Evolutionary conservation across 2,113 vertebrate species (phyloP), one percentile per base, ranked within the genome.

Genomic region (Platanista minor): DNA sequence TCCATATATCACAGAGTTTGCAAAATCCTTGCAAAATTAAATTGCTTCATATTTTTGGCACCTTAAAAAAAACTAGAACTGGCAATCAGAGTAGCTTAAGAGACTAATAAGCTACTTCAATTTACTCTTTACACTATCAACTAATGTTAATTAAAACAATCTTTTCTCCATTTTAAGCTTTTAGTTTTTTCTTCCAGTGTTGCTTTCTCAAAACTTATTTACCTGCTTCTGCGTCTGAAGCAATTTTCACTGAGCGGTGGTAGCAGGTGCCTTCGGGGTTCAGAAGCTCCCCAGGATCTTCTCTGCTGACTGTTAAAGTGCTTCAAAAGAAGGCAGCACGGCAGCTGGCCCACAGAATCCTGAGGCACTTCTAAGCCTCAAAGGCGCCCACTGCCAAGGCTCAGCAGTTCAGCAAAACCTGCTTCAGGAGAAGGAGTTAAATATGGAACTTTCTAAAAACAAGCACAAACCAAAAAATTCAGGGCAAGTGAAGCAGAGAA

Each of bases 251-350:
- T 98, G 97, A 98, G 98, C 97, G 69, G 97, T 98, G 98, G 97
- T 97, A 96, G 97, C 98, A 97, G 97, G 98, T 97, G 98, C 98
- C 98, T 98, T 98, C 87, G 95, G 97, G 97, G 97, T 97, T 98
- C 97, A 98, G 97, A 98, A 98, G 98, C 90, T 87, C 96, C 98
- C 89, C 95, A 97, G 96, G 97, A 97, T 97, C 97, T 97, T 97
- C 97, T 97, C 62, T 98, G 97, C 95, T 94, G 95, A 92, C 90
- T 91, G 92, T 96, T 92, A 97, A 11, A 85, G 93, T 82, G 93
- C 94, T 97, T 97, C 97, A 96, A 96, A 96, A 95, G 95, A 88
- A 96, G 96, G 93, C 36, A 95, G 90, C 74, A 94, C 92, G 95
- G 97, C 94, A 97, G 96, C 96, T 87, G 93, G 97, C 93, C 25